A percentile compares a stretch with the other conserved stretches of the same genome.
Conservation (phyloP, 1,140 invertebrate species). For the Ceratina australensis region DNA sequence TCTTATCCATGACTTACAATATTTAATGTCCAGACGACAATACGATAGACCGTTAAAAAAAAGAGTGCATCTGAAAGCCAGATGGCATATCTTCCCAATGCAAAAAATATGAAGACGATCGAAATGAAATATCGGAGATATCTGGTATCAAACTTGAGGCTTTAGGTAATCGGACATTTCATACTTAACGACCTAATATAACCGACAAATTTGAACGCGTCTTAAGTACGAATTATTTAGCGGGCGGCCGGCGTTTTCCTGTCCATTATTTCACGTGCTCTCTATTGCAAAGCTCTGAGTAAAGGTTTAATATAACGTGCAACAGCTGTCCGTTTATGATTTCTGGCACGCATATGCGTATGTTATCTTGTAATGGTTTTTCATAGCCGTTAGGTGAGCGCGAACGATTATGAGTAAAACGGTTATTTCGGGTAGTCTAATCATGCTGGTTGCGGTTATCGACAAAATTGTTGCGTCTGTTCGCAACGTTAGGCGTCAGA, state of each 20-base stretch:
- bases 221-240: background rate
- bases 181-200: too few relatives aligned
- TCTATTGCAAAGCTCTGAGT: background rate
- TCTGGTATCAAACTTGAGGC: too few relatives aligned
- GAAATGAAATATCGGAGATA: too few relatives aligned
- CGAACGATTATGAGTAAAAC: background rate
- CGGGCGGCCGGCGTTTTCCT: background rate
- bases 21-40: too few relatives aligned
- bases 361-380: background rate
- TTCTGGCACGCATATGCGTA: slow-evolving; percentile 16
- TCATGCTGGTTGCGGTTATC: background rate
- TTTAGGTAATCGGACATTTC: too few relatives aligned
- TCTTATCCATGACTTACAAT: too few relatives aligned
- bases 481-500: background rate
- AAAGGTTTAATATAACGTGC: background rate
- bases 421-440: background rate
- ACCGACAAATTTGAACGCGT: background rate
- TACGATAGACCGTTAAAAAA: too few relatives aligned
- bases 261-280: background rate
- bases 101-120: too few relatives aligned
- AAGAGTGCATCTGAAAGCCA: too few relatives aligned
- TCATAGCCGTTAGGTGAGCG: background rate
- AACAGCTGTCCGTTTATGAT: slow-evolving; percentile 28
- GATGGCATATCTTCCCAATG: too few relatives aligned
- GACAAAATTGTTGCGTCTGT: background rate